These are phyloP conservation scores for Clunio marinus DNA, from an alignment of 2,888 invertebrate genomes.

Conservation along the genomic window DNA sequence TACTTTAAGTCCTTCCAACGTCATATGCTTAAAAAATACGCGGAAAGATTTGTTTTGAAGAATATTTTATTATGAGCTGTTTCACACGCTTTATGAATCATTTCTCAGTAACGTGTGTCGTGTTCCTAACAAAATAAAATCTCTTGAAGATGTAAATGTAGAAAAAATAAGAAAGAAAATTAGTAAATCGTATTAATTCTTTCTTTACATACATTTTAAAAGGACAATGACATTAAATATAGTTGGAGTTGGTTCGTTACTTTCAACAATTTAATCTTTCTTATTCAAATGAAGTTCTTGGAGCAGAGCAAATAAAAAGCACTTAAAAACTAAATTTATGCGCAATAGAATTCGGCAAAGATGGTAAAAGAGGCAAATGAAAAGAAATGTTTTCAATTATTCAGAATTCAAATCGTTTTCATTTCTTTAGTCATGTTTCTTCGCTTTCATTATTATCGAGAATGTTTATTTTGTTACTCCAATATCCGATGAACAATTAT, in stretches of 20 bases:
- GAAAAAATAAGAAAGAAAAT: background rate
- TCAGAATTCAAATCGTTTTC: background rate
- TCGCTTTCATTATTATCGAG: constrained; percentile 1
- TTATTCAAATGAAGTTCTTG: background rate
- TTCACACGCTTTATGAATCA: background rate
- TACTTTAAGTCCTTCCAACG: too few relatives aligned
- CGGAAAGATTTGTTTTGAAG: too few relatives aligned
- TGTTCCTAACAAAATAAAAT: background rate
- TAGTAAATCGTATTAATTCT: background rate
- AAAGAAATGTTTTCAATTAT: background rate
- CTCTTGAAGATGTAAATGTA: background rate
- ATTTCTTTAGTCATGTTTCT: constrained; percentile 1
- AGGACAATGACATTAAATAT: constrained; percentile 4
- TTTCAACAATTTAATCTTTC: background rate
- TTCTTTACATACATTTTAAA: background rate
- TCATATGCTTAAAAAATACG: too few relatives aligned
- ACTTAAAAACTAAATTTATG: background rate
- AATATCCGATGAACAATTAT: background rate
- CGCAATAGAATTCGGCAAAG: background rate
- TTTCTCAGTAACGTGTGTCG: background rate
- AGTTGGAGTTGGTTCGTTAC: background rate
- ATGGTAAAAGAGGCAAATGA: background rate
- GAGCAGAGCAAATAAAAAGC: background rate
- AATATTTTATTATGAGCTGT: too few relatives aligned
- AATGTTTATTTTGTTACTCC: too few relatives aligned